Base-by-base conservation (phyloP, 2,113 vertebrate species). In the Varanus komodoensis region DNA sequence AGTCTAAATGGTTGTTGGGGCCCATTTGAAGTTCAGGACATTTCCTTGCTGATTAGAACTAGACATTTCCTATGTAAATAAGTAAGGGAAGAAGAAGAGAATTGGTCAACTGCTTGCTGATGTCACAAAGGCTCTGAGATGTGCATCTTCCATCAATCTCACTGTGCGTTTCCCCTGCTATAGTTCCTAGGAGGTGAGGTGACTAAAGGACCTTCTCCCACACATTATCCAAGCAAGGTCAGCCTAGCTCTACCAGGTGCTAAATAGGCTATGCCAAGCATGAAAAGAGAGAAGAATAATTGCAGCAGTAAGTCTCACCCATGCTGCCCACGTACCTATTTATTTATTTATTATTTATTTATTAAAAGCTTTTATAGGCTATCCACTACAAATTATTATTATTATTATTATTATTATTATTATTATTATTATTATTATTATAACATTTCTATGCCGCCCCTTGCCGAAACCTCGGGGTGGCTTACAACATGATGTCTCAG, bases 201-300 rank as follows among this genome's bases (percentile, higher is more conserved):
- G 77, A 77, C 91, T 81, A 27, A 91, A 90, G 38, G 75, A 4
- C 15, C 68, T 87, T 87, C 50, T 74, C 32, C 21, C 68, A 69
- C 9, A n/a, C 15, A 4, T 71, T 71, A 12, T 9, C n/a, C 25
- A 68, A 69, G 29, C 25, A 44, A 21, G 29, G 23, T 44, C 27
- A 54, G 27, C n/a, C 57, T 82, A 64, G 32, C 3, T 34, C n/a
- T 23, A 1, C 64, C 34, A n/a, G 57, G 23, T 82, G 54, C 34
- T 23, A 82, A 34, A 61, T 21, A 64, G 7, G 54, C 4, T 64
- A 61, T 73, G 12, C 71, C n/a, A 9, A 73, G n/a, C 71, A 73
- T 11, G 6, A 19, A 19, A 19, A 21, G 61, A 27, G 15, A 21
- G 81, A 2, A 44, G 9, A 14, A 9, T 8, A 19, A 61, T 14